phyloP scores from a whole-genome alignment of 1,140 invertebrate genomes.

The Hetaerina americana region DNA sequence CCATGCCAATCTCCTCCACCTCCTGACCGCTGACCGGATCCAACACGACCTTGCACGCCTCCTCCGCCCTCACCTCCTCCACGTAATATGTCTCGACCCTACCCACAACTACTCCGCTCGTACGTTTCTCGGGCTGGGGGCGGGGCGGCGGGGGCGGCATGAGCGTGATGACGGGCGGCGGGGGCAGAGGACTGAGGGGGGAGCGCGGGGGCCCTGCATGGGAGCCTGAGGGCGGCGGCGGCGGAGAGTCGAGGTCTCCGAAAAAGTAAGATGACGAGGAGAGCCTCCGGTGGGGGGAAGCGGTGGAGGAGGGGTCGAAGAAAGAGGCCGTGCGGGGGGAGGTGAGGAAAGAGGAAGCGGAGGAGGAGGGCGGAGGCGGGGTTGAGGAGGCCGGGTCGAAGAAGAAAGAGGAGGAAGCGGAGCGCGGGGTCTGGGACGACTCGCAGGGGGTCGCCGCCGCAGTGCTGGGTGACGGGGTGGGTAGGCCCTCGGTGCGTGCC shows the following conservation, averaged over 20 bases:
- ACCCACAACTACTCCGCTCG: slow-evolving; percentile 39
- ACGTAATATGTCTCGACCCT: slow-evolving; percentile 75
- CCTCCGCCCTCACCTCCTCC: slow-evolving; percentile 51
- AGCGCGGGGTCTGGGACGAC: background rate
- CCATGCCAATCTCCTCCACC: background rate
- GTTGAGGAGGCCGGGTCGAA: background rate
- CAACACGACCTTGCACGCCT: slow-evolving; percentile 50
- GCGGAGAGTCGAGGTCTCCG: background rate
- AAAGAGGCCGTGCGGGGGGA: background rate
- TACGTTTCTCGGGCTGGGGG: background rate
- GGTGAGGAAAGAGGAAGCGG: background rate
- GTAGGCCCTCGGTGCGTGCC: slow-evolving; percentile 30
- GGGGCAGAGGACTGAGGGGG: background rate
- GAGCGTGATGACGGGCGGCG: background rate
- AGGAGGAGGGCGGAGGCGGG: background rate
- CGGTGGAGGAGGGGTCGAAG: background rate
- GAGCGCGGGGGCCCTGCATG: background rate
- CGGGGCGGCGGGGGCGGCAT: background rate
- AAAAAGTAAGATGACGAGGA: background rate
- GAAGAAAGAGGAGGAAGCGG: background rate
- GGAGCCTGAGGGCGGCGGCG: background rate
- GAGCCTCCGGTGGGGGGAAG: background rate
- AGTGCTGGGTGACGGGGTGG: background rate
- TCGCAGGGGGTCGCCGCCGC: background rate
- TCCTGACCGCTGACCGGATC: slow-evolving; percentile 20